These are phyloP conservation scores for Eumerus sabulonum DNA, from an alignment of 2,888 invertebrate genomes.

Conservation along the genomic window DNA sequence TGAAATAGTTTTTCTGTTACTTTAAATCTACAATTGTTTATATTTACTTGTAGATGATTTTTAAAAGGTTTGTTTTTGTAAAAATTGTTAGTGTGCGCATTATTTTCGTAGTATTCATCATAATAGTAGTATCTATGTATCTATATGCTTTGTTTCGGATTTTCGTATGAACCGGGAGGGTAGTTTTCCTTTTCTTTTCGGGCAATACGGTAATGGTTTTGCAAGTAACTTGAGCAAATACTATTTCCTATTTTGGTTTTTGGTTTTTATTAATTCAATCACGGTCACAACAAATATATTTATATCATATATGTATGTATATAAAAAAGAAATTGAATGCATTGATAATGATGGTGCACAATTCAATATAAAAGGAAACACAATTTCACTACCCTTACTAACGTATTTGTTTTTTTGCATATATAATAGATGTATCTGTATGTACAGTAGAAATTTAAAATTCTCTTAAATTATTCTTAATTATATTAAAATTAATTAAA, in stretches of 20 bases:
- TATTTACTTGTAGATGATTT: slow-evolving; percentile 1
- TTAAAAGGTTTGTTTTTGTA: neutral
- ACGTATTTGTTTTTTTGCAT: no score
- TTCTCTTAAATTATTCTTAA: slow-evolving; percentile 22
- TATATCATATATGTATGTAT: neutral
- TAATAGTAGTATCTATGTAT: no score
- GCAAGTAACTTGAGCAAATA: no score
- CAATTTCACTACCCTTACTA: neutral
- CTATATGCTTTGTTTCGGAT: no score
- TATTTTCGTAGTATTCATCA: neutral
- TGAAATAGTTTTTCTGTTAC: no score
- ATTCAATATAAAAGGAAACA: neutral
- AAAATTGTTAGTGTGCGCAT: slow-evolving; percentile 4
- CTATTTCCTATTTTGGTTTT: neutral
- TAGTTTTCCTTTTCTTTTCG: no score
- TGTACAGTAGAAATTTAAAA: neutral
- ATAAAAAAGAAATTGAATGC: neutral
- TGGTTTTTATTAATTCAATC: neutral
- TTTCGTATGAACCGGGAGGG: no score
- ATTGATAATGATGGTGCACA: neutral
- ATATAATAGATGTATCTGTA: no score
- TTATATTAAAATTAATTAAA: slow-evolving; percentile 70
- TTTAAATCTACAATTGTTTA: no score
- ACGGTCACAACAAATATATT: neutral
- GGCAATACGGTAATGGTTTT: no score